Conservation (phyloP, 2,797 vertebrate genomes). For the Arrhamphus sclerolepis region DNA sequence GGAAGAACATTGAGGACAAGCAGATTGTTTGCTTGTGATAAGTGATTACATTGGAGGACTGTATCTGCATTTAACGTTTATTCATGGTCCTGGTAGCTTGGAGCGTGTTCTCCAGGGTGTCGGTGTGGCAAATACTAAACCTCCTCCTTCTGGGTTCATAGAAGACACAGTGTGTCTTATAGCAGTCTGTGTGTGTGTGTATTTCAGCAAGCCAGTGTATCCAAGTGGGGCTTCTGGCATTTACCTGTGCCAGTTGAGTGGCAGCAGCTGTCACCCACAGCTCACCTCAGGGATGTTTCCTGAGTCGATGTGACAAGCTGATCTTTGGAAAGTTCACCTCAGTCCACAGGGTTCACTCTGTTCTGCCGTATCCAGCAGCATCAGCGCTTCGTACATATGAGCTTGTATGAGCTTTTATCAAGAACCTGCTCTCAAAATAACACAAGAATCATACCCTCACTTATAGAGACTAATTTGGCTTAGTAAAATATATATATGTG, state of each 20-base stretch:
- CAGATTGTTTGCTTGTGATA: background rate
- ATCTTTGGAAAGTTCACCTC: slow-evolving; percentile 81
- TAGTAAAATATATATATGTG: too few relatives aligned
- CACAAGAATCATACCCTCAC: too few relatives aligned
- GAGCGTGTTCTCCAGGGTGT: slow-evolving; percentile 9
- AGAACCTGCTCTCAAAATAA: too few relatives aligned
- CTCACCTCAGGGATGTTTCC: slow-evolving; percentile 79
- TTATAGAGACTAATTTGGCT: too few relatives aligned
- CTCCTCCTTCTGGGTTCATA: slow-evolving; percentile 19
- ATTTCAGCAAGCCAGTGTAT: slow-evolving; percentile 29
- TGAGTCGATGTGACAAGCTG: slow-evolving; percentile 76
- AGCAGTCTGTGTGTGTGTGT: background rate
- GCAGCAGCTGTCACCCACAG: slow-evolving; percentile 75
- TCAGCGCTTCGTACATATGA: background rate
- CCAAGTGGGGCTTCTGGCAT: slow-evolving; percentile 75
- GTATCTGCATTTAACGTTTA: slow-evolving; percentile 1
- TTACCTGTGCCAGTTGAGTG: slow-evolving; percentile 74
- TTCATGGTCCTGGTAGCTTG: background rate
- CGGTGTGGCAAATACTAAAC: slow-evolving; percentile 20
- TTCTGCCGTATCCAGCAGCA: slow-evolving; percentile 23
- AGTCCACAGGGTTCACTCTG: slow-evolving; percentile 53
- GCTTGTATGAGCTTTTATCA: too few relatives aligned
- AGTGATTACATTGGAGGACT: slow-evolving; percentile 11
- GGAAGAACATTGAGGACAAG: slow-evolving; percentile 1
- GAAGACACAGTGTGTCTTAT: slow-evolving; percentile 14